Conservation (phyloP, 2,888 invertebrate genomes). For the Hirtodrosophila histrioides region DNA sequence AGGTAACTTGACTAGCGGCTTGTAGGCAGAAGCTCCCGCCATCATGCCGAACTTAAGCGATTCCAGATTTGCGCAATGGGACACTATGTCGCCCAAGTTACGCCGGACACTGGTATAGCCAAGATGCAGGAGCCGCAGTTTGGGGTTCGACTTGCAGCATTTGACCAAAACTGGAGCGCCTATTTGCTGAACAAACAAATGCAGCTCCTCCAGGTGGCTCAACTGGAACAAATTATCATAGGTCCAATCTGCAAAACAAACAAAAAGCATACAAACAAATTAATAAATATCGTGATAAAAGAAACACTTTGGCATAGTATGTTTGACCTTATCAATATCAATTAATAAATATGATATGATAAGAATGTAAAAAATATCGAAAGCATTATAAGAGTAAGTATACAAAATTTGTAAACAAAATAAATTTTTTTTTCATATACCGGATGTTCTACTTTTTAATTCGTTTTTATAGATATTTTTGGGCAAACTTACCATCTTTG, state of each 20-base stretch:
- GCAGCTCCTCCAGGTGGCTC: conserved; percentile 37
- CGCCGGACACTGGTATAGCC: conserved; percentile 36
- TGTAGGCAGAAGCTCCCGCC: conserved; percentile 38
- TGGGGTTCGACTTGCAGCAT: conserved; percentile 52
- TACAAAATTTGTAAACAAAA: too few species aligned
- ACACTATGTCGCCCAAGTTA: conserved; percentile 44
- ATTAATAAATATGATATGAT: too few species aligned
- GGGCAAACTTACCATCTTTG: conserved; percentile 25
- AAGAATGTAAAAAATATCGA: too few species aligned
- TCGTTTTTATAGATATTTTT: too few species aligned
- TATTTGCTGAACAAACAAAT: conserved; percentile 34
- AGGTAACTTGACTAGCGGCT: conserved; percentile 39
- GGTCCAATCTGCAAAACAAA: conserved; percentile 29
- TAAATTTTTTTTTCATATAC: too few species aligned
- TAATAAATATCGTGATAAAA: too few species aligned
- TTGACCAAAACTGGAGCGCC: conserved; percentile 21
- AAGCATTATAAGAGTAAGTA: too few species aligned
- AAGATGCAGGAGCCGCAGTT: conserved; percentile 40
- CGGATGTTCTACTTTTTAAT: too few species aligned
- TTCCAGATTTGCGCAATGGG: conserved; percentile 50
- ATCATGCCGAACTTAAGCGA: conserved; percentile 53
- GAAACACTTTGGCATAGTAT: too few species aligned
- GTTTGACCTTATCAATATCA: too few species aligned
- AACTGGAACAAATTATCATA: conserved; percentile 34
- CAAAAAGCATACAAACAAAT: too few species aligned